Base-by-base conservation (phyloP, 2,797 vertebrate species). In the Diglossa cyanea region DNA sequence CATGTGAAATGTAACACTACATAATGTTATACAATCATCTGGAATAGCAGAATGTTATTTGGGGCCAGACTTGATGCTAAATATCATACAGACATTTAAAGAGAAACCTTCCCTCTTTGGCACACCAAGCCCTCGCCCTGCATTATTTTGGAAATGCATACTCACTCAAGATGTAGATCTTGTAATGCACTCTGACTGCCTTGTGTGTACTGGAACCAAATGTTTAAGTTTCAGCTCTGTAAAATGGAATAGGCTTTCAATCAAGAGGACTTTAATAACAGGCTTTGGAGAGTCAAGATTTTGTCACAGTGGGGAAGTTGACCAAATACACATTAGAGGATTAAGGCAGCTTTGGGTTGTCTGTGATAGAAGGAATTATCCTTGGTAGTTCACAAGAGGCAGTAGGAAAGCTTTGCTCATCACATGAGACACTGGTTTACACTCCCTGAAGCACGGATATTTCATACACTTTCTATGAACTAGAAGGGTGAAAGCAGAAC, bases 341-440 rank as follows among this genome's bases (percentile, higher is more conserved):
- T 95, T 95, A 91, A 93, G 86, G 86, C 86, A 82, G 88, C 55
- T 90, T 95, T 88, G 63, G 55, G 53, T 18, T 96, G 93, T 90
- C 91, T 94, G 54, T 76, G 93, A 86, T 63, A 72, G 90, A 92
- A 93, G 68, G 70, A 90, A 47, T 96, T 81, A 90, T 67, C 21
- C 70, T 82, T 66, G 66, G 82, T 78, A 84, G 74, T 51, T 89
- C 79, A 53, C 67, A 89, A 84, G 66, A 90, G 35, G 70, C 72
- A 88, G 86, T 72, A 94, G 77, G 79, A 92, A 94, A 97, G 39
- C 80, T 93, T 93, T 95, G 89, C 86, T 92, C 79, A 75, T 97
- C 82, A 44, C 25, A 60, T 77, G 75, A 94, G 68, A 61, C 19
- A 30, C 53, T 85, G 37, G 47, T 96, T 93, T 67, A 86, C 86